Evolutionary conservation across 2,797 vertebrate genomes (phyloP).

Genomic region (Numenius phaeopus): DNA sequence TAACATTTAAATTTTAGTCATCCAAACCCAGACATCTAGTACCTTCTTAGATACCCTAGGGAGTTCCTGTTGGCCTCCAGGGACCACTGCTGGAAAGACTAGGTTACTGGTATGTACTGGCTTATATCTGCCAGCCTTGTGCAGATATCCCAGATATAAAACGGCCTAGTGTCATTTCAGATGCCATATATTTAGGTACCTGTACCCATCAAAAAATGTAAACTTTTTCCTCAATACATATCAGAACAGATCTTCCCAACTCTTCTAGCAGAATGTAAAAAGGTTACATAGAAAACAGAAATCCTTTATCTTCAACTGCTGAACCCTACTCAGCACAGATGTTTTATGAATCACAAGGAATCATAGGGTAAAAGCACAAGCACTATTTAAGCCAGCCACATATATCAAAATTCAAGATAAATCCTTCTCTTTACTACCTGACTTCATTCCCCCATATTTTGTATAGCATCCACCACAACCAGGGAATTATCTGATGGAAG

Average conservation of each 20-base stretch:
- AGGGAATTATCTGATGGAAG: neutral
- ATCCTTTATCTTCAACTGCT: neutral
- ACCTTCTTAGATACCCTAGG: neutral
- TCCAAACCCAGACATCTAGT: neutral
- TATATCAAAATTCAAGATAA: conserved; percentile 54
- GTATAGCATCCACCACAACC: neutral
- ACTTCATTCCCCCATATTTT: neutral
- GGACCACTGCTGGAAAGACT: neutral
- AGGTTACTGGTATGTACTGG: neutral
- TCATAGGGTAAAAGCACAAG: conserved; percentile 61
- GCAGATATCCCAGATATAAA: neutral
- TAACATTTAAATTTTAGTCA: neutral
- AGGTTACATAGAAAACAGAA: conserved; percentile 47
- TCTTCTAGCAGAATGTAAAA: neutral
- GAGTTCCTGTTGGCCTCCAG: neutral
- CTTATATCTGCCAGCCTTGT: neutral
- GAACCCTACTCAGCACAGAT: neutral
- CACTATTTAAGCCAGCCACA: conserved; percentile 76
- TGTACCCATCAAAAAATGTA: neutral
- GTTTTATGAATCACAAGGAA: conserved; percentile 47
- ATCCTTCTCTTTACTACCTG: neutral
- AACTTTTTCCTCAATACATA: neutral
- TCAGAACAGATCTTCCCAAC: neutral
- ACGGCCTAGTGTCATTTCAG: neutral
- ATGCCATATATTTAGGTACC: neutral